phyloP scores from a whole-genome alignment of 2,797 vertebrate species.

The Mallotus villosus region DNA sequence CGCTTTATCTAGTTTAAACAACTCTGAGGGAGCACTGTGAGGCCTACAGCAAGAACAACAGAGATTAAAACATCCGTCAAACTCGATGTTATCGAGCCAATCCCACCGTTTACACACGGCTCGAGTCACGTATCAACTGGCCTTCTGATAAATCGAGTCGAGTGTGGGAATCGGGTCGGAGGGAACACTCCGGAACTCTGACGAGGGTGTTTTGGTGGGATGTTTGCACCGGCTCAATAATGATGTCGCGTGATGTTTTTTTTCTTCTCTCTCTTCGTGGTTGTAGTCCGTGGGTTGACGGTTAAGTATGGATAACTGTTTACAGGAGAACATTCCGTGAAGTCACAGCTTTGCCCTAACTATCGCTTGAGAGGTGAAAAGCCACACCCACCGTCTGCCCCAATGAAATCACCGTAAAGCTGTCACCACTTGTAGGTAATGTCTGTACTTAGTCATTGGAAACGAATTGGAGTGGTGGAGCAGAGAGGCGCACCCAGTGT shows the following conservation, averaged over 20 bases:
- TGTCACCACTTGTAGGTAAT: constrained; percentile 55
- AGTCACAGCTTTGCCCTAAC: constrained; percentile 5
- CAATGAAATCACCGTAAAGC: constrained; percentile 50
- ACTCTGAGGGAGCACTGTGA: constrained; percentile 59
- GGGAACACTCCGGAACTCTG: too few species aligned
- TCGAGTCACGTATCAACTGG: constrained; percentile 75
- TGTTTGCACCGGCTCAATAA: too few species aligned
- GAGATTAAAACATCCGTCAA: constrained; percentile 46
- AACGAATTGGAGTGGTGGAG: constrained; percentile 45
- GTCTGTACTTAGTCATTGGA: constrained; percentile 53
- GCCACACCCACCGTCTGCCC: constrained; percentile 32
- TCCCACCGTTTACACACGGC: constrained; percentile 58
- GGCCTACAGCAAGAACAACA: constrained; percentile 60
- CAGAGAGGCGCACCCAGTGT: constrained; percentile 52
- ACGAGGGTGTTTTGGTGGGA: too few species aligned
- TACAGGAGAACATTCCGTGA: constrained; percentile 21
- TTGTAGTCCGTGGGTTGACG: too few species aligned
- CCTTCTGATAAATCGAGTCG: constrained; percentile 55
- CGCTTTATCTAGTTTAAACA: constrained; percentile 82
- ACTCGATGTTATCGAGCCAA: constrained; percentile 47
- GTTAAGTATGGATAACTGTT: too few species aligned
- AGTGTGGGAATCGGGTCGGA: constrained; percentile 2
- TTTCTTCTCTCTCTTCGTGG: too few species aligned
- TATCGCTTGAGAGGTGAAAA: constrained; percentile 22
- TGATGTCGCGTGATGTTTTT: too few species aligned